Evolutionary conservation across 2,113 vertebrate species (phyloP).

Genomic region (Silurus asotus): DNA sequence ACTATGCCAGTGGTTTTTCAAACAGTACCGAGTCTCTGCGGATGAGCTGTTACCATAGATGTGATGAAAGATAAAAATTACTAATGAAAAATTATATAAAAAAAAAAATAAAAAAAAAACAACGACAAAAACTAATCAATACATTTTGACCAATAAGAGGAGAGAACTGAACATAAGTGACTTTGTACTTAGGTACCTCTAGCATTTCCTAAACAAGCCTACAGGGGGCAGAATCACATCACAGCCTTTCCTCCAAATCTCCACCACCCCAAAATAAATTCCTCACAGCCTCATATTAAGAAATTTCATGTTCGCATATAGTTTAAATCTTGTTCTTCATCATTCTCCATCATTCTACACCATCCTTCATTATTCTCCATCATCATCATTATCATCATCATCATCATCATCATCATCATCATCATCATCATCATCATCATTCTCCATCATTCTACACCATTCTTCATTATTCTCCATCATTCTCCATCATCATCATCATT

Average conservation of each 20-base stretch:
- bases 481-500: no score
- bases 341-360: no score
- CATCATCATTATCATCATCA: no score
- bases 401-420: no score
- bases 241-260: neutral
- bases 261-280: neutral
- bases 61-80: neutral
- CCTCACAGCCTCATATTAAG: neutral
- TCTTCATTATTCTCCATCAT: no score
- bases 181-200: neutral
- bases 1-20: neutral
- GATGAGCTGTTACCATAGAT: neutral
- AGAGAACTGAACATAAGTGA: neutral
- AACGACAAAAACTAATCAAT: neutral
- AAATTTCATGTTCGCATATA: neutral
- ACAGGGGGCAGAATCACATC: conserved; percentile 23
- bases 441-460: no score
- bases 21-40: neutral
- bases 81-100: neutral
- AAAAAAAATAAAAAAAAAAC: no score
- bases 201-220: neutral
- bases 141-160: neutral
- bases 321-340: neutral
- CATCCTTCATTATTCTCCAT: no score
- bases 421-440: no score